Base-by-base conservation (phyloP, 2,113 vertebrate species). In the Bubo blakistoni region DNA sequence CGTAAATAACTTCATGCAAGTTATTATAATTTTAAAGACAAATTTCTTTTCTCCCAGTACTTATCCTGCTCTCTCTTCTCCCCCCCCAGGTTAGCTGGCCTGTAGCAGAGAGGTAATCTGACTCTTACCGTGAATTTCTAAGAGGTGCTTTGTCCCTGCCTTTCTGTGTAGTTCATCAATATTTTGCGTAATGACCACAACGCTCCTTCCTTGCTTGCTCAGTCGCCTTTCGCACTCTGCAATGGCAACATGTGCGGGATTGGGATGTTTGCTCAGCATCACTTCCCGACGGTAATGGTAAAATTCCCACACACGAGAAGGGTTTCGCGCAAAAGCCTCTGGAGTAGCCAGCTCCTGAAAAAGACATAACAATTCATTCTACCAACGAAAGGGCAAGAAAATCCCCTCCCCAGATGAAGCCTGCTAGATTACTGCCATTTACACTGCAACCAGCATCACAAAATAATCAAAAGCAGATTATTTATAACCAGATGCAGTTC, bases 241-340 rank as follows among this genome's bases (percentile, higher is more conserved):
- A 4, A 99, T 99, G 66, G 99, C 99, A 1, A 98, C 4, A 61
- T 99, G 99, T 0, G 98, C 99, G 0, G 98, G 91, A 6, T 98
- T 99, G 9, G 99, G 99, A 4, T 96, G 97, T 89, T 98, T 99
- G 16, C 92, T 98, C 94, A 98, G 61, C 81, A 98, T 98, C 86
- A 99, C 58, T 66, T 99, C 99, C 69, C 99, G 97, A 6, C 99
- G 98, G 97, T 99, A 99, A 74, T 99, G 99, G 97, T 99, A 99
- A 84, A 99, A 99, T 89, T 99, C 99, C 99, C 99, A 99, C 18
- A 99, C 99, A 1, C 98, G 98, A 6, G 99, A 99, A 0, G 99
- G 99, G 95, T 98, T 98, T 20, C 98, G 98, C 0, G 98, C 99
- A 93, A 99, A 99, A 76, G 99, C 99, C 93, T 98, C 98, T 0